phyloP scores from a whole-genome alignment of 2,888 invertebrate species.

The Trachelus iudaicus region DNA sequence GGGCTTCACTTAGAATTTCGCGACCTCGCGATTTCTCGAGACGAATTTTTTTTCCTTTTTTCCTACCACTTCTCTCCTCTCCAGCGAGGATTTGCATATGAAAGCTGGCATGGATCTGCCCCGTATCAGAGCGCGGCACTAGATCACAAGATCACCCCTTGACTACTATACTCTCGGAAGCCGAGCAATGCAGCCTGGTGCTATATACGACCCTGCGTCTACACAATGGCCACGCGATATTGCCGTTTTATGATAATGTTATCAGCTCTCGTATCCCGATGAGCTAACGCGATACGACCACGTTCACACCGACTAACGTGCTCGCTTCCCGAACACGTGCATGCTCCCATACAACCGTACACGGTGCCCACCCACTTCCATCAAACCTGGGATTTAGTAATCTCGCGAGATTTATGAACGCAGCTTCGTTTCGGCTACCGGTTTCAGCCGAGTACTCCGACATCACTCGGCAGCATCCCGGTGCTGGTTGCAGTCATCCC shows the following conservation, averaged over 20 bases:
- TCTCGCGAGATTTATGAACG: conserved; percentile 65
- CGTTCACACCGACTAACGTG: conserved; percentile 26
- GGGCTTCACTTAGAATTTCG: background rate
- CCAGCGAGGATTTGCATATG: conserved; percentile 44
- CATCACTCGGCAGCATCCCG: background rate
- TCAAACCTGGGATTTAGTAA: conserved; percentile 65
- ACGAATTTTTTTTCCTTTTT: conserved; percentile 20
- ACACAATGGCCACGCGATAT: conserved; percentile 59
- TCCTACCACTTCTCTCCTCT: conserved; percentile 6
- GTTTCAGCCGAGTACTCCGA: background rate
- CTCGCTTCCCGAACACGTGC: conserved; percentile 20
- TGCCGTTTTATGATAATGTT: conserved; percentile 68
- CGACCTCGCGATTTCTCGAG: conserved; percentile 10
- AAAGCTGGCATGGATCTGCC: conserved; percentile 32
- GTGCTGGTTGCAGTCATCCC: background rate
- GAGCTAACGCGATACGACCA: conserved; percentile 58
- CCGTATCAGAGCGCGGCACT: conserved; percentile 11
- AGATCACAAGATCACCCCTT: conserved; percentile 39
- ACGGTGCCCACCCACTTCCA: conserved; percentile 50
- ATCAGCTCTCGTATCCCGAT: conserved; percentile 65
- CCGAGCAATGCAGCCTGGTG: conserved; percentile 9
- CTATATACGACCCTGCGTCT: conserved; percentile 27
- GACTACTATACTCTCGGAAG: conserved; percentile 5
- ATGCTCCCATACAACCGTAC: conserved; percentile 15
- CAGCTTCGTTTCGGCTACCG: conserved; percentile 43